Percentiles rank a stretch among this genome's conserved stretches.
Conservation (phyloP, 2,113 vertebrate genomes). For the Chinchilla lanigera region DNA sequence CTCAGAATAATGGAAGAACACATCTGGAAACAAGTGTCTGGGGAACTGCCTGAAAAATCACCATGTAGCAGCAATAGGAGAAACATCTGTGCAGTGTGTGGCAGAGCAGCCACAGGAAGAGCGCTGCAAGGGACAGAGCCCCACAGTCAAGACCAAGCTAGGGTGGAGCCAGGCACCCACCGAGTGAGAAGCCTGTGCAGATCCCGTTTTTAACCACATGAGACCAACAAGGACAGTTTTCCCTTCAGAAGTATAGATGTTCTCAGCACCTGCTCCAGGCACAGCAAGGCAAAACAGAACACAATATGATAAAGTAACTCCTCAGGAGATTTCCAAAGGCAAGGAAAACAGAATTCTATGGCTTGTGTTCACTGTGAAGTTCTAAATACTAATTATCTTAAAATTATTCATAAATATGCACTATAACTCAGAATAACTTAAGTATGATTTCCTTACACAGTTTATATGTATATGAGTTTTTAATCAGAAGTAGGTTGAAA, state of each 20-base stretch:
- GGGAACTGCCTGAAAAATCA: conserved; percentile 73
- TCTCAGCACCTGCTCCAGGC: conserved; percentile 71
- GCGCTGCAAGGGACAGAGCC: conserved; percentile 46
- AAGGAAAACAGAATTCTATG: background rate
- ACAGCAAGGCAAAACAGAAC: background rate
- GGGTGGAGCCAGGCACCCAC: conserved; percentile 66
- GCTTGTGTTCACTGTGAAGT: background rate
- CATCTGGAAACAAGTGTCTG: conserved; percentile 80
- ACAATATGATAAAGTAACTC: background rate
- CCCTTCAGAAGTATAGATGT: conserved; percentile 63
- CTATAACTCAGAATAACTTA: background rate
- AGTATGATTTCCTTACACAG: background rate
- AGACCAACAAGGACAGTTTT: conserved; percentile 70
- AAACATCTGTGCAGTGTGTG: conserved; percentile 75
- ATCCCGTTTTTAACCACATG: conserved; percentile 58
- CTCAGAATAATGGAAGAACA: conserved; percentile 62
- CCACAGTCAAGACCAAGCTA: conserved; percentile 66
- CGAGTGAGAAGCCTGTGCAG: conserved; percentile 66
- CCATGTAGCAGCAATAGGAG: conserved; percentile 70
- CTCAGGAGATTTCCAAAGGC: background rate
- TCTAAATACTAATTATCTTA: conserved; percentile 34
- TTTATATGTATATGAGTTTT: background rate
- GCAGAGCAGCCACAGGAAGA: conserved; percentile 16
- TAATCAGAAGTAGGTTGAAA: background rate
- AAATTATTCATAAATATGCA: conserved; percentile 6